Percentiles rank a stretch among this genome's conserved stretches.
phyloP scores from a whole-genome alignment of 2,888 invertebrate genomes.

The Drosophila kanekoi region DNA sequence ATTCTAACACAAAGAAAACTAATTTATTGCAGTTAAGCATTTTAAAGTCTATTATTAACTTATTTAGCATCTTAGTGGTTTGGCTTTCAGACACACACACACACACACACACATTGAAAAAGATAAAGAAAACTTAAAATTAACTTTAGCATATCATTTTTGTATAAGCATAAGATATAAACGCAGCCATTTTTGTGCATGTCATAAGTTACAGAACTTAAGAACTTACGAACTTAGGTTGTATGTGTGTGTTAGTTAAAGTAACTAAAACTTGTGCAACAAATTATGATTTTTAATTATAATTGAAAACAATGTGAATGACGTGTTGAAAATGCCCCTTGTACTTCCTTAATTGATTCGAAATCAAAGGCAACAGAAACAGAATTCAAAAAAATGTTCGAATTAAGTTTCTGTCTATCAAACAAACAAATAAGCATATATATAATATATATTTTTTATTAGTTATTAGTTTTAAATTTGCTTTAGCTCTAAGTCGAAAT shows the following conservation, averaged over 20 bases:
- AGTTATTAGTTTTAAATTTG: conserved; percentile 51
- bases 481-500: conserved; percentile 62
- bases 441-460: conserved; percentile 29
- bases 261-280: conserved; percentile 45
- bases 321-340: conserved; percentile 57
- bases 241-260: conserved; percentile 47
- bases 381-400: conserved; percentile 25
- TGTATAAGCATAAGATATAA: conserved; percentile 58
- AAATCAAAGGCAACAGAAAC: conserved; percentile 65
- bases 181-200: conserved; percentile 50
- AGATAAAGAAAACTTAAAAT: conserved; percentile 24
- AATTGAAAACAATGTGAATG: conserved; percentile 35
- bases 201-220: conserved; percentile 51
- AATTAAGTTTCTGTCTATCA: conserved; percentile 45
- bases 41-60: conserved; percentile 62
- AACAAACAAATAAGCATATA: conserved; percentile 9
- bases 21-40: conserved; percentile 79
- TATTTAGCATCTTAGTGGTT: conserved; percentile 64
- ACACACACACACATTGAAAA: conserved; percentile 26
- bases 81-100: conserved; percentile 30
- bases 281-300: conserved; percentile 34
- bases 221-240: conserved; percentile 44
- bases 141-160: conserved; percentile 72
- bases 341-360: conserved; percentile 82
- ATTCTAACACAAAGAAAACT: conserved; percentile 67